phyloP scores from a whole-genome alignment of 2,113 vertebrate species.

The Ptilonorhynchus violaceus region DNA sequence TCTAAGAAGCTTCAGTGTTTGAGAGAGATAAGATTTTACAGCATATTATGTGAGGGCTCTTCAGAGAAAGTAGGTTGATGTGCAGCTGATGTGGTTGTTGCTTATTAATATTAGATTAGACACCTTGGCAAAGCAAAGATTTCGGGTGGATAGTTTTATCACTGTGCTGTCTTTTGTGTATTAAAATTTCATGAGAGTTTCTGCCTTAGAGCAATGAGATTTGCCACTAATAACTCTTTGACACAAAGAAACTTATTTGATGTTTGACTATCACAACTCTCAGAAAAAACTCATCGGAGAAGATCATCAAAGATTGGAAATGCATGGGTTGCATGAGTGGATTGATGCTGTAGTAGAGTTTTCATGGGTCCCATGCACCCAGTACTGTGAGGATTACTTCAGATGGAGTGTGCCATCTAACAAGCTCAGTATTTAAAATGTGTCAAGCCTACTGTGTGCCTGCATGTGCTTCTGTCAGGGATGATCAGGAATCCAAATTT shows the following conservation, averaged over 20 bases:
- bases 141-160: background rate
- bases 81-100: background rate
- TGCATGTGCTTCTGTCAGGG: background rate
- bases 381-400: background rate
- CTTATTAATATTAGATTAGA: background rate
- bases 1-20: background rate
- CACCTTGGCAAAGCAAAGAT: background rate
- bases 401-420: background rate
- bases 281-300: background rate
- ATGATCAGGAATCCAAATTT: background rate
- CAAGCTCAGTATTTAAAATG: background rate
- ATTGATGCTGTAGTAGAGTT: background rate
- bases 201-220: background rate
- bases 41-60: background rate
- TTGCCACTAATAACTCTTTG: background rate
- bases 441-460: background rate
- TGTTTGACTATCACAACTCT: background rate
- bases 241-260: background rate
- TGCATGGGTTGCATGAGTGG: background rate
- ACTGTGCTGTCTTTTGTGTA: background rate
- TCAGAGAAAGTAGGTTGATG: background rate
- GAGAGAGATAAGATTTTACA: background rate
- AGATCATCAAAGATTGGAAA: background rate
- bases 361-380: background rate
- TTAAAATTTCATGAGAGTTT: background rate